Evolutionary conservation across 2,888 invertebrate species (phyloP).

Genomic region (Drosophila pseudotakahashii): DNA sequence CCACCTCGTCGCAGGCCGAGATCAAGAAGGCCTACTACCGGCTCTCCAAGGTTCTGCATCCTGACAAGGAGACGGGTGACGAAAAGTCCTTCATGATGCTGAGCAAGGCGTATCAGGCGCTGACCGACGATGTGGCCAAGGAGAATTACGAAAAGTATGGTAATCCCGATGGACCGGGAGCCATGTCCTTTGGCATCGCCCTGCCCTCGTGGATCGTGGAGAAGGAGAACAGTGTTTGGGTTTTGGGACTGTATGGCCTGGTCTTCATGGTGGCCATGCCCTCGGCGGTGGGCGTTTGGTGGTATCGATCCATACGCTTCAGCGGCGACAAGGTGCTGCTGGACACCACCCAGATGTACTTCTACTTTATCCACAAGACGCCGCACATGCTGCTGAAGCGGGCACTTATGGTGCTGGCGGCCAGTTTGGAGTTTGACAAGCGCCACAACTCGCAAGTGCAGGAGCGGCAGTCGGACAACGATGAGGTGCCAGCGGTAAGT

Average conservation of each 20-base stretch:
- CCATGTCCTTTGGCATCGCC: slow-evolving; percentile 99
- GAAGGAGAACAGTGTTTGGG: slow-evolving; percentile 99
- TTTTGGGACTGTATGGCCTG: slow-evolving; percentile 95
- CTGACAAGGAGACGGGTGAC: slow-evolving; percentile 98
- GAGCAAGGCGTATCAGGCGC: slow-evolving; percentile 95
- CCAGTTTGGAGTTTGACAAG: slow-evolving; percentile 97
- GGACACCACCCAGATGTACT: slow-evolving; percentile 98
- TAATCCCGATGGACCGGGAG: slow-evolving; percentile 99
- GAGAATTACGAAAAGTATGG: slow-evolving; percentile 99
- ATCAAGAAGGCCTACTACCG: slow-evolving; percentile 98
- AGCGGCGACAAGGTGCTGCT: slow-evolving; percentile 98
- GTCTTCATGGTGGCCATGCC: slow-evolving; percentile 99
- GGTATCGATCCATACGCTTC: slow-evolving; percentile 98
- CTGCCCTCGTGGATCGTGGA: slow-evolving; percentile 99
- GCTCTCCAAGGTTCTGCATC: slow-evolving; percentile 96
- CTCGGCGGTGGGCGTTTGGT: slow-evolving; percentile 97
- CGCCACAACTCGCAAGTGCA: slow-evolving; percentile 97
- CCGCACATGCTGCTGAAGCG: slow-evolving; percentile 97
- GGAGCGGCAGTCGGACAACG: slow-evolving; percentile 96
- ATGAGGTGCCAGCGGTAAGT: slow-evolving; percentile 95
- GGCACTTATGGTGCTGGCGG: slow-evolving; percentile 97
- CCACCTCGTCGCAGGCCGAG: slow-evolving; percentile 93
- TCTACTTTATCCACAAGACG: slow-evolving; percentile 97
- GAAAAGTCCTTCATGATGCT: slow-evolving; percentile 98
- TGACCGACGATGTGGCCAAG: slow-evolving; percentile 98